Percentiles rank a stretch among this genome's conserved stretches.
Conservation (phyloP, 2,113 vertebrate genomes). For the Pholis gunnellus region DNA sequence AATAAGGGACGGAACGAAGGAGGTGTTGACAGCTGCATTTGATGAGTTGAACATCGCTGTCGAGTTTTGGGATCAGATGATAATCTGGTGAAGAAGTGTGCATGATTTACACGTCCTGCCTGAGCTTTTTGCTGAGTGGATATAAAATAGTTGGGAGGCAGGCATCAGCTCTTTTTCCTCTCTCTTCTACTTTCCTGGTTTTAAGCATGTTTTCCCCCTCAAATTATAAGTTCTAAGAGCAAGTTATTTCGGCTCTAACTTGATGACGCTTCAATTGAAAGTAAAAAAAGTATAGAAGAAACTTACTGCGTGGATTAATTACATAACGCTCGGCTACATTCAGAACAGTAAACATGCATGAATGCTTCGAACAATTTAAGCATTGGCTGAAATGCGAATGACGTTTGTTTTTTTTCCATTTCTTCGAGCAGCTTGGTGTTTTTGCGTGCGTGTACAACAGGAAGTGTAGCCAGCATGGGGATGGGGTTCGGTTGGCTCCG, state of each 20-base stretch:
- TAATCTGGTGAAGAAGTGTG: conserved; percentile 21
- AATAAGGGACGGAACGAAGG: conserved; percentile 1
- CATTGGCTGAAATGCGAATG: conserved; percentile 44
- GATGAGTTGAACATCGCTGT: conserved; percentile 15
- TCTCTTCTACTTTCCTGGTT: not conserved
- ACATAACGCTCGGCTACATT: not conserved
- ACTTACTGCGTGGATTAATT: not conserved
- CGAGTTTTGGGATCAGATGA: conserved; percentile 17
- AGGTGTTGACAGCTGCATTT: conserved; percentile 12
- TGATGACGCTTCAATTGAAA: not conserved
- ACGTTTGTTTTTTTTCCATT: conserved; percentile 6
- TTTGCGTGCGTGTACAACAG: conserved; percentile 35
- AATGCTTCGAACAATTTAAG: conserved; percentile 56
- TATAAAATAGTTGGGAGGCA: conserved; percentile 12
- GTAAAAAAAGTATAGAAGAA: not conserved
- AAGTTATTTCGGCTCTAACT: not conserved
- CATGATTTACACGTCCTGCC: conserved; percentile 13
- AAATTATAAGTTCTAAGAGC: not conserved
- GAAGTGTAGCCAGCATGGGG: conserved; percentile 51
- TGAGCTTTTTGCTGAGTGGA: conserved; percentile 11
- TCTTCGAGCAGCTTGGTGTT: not conserved
- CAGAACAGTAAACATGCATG: conserved; percentile 52
- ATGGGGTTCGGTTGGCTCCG: conserved; percentile 41
- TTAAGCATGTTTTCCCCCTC: not conserved
- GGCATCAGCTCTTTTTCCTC: not conserved